A percentile compares a stretch with the other conserved stretches of the same genome.
These are phyloP conservation scores for Meiosimyza platycephala DNA, from an alignment of 2,888 invertebrate species.

Conservation along the genomic window DNA sequence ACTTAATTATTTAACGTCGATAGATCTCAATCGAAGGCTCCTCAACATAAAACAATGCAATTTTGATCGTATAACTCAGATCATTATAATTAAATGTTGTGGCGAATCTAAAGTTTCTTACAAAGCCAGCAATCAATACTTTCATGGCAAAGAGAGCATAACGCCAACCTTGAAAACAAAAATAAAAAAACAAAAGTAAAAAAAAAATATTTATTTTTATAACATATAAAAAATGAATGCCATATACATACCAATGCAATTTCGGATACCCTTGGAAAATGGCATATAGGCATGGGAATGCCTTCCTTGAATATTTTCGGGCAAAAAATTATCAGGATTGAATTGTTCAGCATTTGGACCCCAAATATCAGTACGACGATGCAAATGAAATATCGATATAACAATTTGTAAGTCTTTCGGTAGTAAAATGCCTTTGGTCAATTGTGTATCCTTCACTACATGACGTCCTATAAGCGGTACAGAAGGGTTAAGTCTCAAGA, in stretches of 20 bases:
- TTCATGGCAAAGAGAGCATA: constrained; percentile 5
- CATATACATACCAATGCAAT: constrained; percentile 49
- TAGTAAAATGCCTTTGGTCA: constrained; percentile 42
- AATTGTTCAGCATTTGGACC: constrained; percentile 48
- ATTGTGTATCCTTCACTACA: constrained; percentile 37
- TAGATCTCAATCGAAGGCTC: not conserved
- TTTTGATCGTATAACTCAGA: not conserved
- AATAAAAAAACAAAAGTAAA: not conserved
- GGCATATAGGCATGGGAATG: constrained; percentile 53
- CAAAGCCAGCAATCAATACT: not conserved
- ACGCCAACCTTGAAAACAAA: no score
- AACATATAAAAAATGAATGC: not conserved
- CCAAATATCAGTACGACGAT: constrained; percentile 48
- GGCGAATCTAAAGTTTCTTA: constrained; percentile 7
- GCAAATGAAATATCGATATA: constrained; percentile 47
- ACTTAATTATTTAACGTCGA: not conserved
- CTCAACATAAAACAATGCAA: not conserved
- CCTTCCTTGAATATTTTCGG: constrained; percentile 43
- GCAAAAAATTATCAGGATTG: constrained; percentile 51
- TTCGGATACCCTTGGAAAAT: constrained; percentile 53
- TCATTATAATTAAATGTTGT: constrained; percentile 5
- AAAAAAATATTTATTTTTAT: no score
- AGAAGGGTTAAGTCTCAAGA: constrained; percentile 48
- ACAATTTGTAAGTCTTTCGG: constrained; percentile 45
- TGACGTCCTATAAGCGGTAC: constrained; percentile 49